phyloP scores from a whole-genome alignment of 2,888 invertebrate genomes.

The Podabrus alpinus region DNA sequence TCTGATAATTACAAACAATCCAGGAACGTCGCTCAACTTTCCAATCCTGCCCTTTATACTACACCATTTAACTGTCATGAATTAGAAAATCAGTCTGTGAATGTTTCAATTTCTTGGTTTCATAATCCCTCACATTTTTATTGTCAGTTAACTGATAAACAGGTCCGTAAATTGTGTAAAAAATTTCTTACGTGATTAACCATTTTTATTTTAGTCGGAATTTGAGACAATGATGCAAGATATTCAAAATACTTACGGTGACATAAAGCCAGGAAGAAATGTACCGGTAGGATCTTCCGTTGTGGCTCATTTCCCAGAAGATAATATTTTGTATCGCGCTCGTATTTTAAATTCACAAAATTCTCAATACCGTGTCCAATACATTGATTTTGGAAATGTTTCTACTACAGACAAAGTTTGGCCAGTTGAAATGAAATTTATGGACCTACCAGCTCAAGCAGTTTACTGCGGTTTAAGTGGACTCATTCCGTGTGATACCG shows the following conservation, averaged over 20 bases:
- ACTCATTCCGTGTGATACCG: constrained; percentile 62
- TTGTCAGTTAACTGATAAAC: constrained; percentile 45
- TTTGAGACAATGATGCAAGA: constrained; percentile 73
- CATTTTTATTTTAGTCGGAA: constrained; percentile 49
- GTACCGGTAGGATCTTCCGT: constrained; percentile 66
- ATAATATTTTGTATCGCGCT: constrained; percentile 73
- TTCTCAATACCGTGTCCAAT: constrained; percentile 69
- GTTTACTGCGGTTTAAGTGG: constrained; percentile 68
- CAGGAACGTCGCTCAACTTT: not conserved
- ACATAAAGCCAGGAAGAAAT: constrained; percentile 52
- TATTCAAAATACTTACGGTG: constrained; percentile 70
- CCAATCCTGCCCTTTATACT: constrained; percentile 42
- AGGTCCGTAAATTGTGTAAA: constrained; percentile 36
- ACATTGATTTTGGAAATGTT: constrained; percentile 78
- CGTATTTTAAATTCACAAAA: constrained; percentile 63
- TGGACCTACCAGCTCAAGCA: constrained; percentile 71
- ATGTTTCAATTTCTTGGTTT: constrained; percentile 74
- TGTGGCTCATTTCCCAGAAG: constrained; percentile 71
- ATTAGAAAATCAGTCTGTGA: constrained; percentile 60
- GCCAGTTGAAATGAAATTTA: constrained; percentile 68
- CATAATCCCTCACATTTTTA: constrained; percentile 75
- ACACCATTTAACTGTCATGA: constrained; percentile 38
- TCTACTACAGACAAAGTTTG: constrained; percentile 71
- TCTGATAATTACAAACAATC: not conserved
- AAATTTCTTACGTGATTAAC: constrained; percentile 4